Base-by-base conservation (phyloP, 1,140 invertebrate species). In the Drosophila athabasca region DNA sequence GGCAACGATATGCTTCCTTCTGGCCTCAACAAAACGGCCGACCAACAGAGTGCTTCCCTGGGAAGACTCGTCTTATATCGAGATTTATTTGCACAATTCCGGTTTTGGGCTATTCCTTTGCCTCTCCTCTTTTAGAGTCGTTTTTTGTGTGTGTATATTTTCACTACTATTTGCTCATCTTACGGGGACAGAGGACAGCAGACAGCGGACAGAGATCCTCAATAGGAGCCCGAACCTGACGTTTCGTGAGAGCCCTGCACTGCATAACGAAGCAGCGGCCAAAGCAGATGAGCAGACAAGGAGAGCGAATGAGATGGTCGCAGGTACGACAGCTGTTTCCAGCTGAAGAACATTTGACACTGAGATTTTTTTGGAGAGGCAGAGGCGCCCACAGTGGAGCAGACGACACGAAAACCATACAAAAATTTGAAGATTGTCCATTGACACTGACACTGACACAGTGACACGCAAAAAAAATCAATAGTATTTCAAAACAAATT, bases 11-110 rank as follows among this genome's bases (percentile, higher is more conserved):
- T 76, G 76, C 83, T 87, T 87, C 79, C 82, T 79, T 11, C 35
- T 72, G 70, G 72, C 45, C 49, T 66, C 51, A 48, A 54, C 24
- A 57, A 24, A 71, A 44, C 43, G 39, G 54, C 26, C 48, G 39
- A 54, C 26, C 49, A 26, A 68, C 15, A 60, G 24, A 61, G 44
- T 19, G 35, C 35, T 39, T 39, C 9, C 35, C 3, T 39, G 35
- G 35, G 17, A 59, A 57, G 45, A 58, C 65, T 46, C 48, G 58
- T 62, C 75, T 67, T 79, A 72, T 87, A 89, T 89, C 76, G 74
- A 80, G 79, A 88, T 88, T 88, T 89, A 88, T 88, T 88, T 88
- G 85, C 85, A 89, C 84, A 84, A 90, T 89, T 88, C 83, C 83
- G 83, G 83, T 88, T 88, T 87, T 79, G 39, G 71, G 66, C 70